These are phyloP conservation scores for Petrocephalus microphthalmus DNA, from an alignment of 2,113 vertebrate genomes.

Conservation along the genomic window DNA sequence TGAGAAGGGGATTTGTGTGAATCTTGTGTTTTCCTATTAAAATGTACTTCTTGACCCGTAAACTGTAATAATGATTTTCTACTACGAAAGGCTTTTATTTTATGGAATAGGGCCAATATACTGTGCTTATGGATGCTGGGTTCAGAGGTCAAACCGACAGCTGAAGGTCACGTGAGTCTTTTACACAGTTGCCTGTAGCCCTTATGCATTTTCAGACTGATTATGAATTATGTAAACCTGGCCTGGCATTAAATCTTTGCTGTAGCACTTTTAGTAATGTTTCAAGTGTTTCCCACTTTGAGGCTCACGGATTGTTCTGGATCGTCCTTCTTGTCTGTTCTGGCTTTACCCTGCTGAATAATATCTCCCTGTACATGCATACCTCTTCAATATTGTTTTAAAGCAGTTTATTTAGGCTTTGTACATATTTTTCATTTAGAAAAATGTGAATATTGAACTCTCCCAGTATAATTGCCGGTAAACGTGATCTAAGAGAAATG, in stretches of 20 bases:
- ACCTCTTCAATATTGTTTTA: not conserved
- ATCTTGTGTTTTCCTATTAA: not conserved
- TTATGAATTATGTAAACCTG: not conserved
- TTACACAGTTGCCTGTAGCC: not conserved
- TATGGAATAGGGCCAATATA: not conserved
- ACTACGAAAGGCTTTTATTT: not conserved
- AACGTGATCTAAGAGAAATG: not conserved
- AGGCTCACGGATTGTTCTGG: not conserved
- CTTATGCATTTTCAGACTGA: not conserved
- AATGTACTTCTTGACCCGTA: not conserved
- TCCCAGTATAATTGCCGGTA: not conserved
- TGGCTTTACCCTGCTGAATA: not conserved
- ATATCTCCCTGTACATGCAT: conserved; percentile 3
- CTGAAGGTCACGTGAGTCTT: not conserved
- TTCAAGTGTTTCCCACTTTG: not conserved
- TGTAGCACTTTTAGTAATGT: conserved; percentile 7
- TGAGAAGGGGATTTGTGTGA: not conserved
- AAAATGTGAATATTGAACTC: conserved; percentile 9
- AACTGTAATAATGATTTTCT: not conserved
- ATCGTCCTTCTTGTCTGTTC: not conserved
- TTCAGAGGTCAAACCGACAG: not conserved
- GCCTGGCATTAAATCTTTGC: not conserved
- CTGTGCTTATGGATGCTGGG: conserved; percentile 6
- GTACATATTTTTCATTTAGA: not conserved
- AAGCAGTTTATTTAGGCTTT: not conserved